Percentiles rank a stretch among this genome's conserved stretches.
phyloP scores from a whole-genome alignment of 2,113 vertebrate genomes.

The Chunga burmeisteri region DNA sequence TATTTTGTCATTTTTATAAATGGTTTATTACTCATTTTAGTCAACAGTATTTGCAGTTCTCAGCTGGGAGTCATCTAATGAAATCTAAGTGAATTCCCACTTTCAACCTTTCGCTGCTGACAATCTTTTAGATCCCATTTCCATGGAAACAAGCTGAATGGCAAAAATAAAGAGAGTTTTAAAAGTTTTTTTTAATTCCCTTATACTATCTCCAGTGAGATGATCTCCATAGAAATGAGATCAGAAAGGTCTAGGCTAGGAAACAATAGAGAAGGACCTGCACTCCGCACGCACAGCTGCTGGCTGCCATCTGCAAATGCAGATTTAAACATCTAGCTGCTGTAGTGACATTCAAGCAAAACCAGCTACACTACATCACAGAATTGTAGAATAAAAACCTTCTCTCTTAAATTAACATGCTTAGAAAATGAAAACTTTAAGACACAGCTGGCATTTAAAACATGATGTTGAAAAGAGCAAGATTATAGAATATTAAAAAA shows the following conservation, averaged over 20 bases:
- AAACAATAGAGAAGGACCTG: not conserved
- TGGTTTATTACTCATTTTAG: not conserved
- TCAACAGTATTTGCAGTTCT: not conserved
- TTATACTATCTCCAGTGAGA: not conserved
- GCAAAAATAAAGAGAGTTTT: not conserved
- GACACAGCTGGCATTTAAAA: not conserved
- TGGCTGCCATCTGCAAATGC: not conserved
- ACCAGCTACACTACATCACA: not conserved
- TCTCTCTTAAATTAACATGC: not conserved
- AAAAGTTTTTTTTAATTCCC: not conserved
- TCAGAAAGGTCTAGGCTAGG: not conserved
- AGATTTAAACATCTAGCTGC: not conserved
- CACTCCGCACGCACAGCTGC: not conserved
- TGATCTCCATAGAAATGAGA: conserved; percentile 2
- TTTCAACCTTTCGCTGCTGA: not conserved
- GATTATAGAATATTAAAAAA: not conserved
- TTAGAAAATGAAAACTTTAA: not conserved
- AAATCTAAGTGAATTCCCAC: not conserved
- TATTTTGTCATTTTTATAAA: not conserved
- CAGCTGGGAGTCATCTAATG: not conserved
- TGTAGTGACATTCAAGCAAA: not conserved
- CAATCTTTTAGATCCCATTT: not conserved
- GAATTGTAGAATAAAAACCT: not conserved
- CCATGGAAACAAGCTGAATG: not conserved
- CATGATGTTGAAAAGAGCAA: not conserved